Conservation (phyloP, 2,888 invertebrate species). For the Scaptomyza cyrtandrae region DNA sequence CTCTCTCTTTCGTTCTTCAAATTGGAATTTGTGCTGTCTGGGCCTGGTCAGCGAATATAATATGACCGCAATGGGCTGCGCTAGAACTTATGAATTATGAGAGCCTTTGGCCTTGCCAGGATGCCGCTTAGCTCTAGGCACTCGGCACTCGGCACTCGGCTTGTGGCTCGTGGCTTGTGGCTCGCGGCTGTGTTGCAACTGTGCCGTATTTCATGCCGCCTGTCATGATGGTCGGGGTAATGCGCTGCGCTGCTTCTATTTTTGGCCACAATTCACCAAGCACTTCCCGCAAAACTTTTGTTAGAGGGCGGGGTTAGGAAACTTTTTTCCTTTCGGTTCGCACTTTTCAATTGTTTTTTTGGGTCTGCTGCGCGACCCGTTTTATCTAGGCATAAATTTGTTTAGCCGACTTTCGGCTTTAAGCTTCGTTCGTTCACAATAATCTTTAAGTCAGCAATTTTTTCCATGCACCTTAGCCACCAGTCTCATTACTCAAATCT, state of each 20-base stretch:
- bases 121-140: slow-evolving; percentile 9
- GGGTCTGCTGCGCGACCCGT: slow-evolving; percentile 2
- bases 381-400: slow-evolving; percentile 52
- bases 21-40: slow-evolving; percentile 34
- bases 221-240: slow-evolving; percentile 25
- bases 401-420: slow-evolving; percentile 29
- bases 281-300: slow-evolving; percentile 36
- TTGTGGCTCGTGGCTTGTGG: slow-evolving; percentile 1
- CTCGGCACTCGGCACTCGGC: background rate
- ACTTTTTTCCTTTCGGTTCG: slow-evolving; percentile 49
- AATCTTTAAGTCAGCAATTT: slow-evolving; percentile 39
- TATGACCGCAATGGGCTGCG: slow-evolving; percentile 33
- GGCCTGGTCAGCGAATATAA: slow-evolving; percentile 30
- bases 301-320: slow-evolving; percentile 16
- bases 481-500: slow-evolving; percentile 69
- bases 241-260: slow-evolving; percentile 9
- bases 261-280: slow-evolving; percentile 56
- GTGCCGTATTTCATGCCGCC: slow-evolving; percentile 51
- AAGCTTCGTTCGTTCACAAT: slow-evolving; percentile 27
- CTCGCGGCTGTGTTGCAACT: slow-evolving; percentile 27
- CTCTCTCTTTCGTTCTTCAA: background rate
- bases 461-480: slow-evolving; percentile 47
- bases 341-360: slow-evolving; percentile 56
- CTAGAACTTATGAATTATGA: slow-evolving; percentile 52
- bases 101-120: slow-evolving; percentile 39